Evolutionary conservation across 92 coral and sea anemone genomes (phyloP), one percentile per base, ranked within the genome.

Genomic region (Phenganax marumi): DNA sequence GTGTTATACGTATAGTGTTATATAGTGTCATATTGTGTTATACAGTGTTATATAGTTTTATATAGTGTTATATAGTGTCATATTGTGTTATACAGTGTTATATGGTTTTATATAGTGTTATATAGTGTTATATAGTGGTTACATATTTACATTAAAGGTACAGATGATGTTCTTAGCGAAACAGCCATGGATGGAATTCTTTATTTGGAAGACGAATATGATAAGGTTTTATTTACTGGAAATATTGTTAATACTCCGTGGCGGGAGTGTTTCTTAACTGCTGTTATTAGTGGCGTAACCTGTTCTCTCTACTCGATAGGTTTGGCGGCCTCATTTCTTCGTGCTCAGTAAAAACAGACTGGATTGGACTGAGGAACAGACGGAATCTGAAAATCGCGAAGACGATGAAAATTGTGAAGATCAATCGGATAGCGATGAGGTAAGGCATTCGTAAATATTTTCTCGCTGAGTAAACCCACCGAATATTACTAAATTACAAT

Each of bases 351-450:
- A 88, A 52, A 88, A 90, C 86, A 88, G 90, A 83, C 79, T 94
- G 50, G 93, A 89, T 64, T 94, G 98, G 98, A 91, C 98, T 39
- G 98, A 92, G 76, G 98, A 94, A 53, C 98, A 94, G 84, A 85
- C 95, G 47, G 84, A 76, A 68, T 70, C 89, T n/a, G 97, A 90
- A 71, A 93, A 90, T 1, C 92, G 92, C 0, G 98, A 94, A 0
- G 98, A 94, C 10, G 97, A 93, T 6, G 97, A 93, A 18, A 89
- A 81, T 12, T 84, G 76, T 26, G 91, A 88, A 10, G 91, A 92
- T 10, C 70, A 77, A 56, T 83, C 73, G 76, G 90, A 85, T 16
- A 81, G 85, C 39, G 89, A 89, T 48, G 97, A 92, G 89, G 97
- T 93, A 77, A 17, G 76, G 22, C 7, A 52, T 53, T 24, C 23